Percentiles rank a stretch among this genome's conserved stretches.
Evolutionary conservation across 1,140 invertebrate species (phyloP).

Genomic region (Zaprionus camerounensis): DNA sequence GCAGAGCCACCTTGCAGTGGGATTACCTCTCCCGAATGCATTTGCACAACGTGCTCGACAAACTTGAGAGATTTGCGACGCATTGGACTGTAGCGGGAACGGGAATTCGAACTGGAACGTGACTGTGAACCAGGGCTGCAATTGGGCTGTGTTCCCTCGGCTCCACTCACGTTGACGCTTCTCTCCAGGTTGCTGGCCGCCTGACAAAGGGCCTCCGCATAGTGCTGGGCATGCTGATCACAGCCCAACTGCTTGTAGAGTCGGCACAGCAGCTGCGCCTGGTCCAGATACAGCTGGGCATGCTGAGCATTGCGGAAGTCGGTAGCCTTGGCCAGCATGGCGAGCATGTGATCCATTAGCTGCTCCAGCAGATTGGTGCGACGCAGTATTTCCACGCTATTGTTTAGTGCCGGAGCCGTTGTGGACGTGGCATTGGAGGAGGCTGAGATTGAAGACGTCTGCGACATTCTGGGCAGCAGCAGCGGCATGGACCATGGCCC

Average conservation of each 20-base stretch:
- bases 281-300: constrained; percentile 88
- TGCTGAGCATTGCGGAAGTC: constrained; percentile 85
- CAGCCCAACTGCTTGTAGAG: constrained; percentile 87
- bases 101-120: not conserved
- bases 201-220: constrained; percentile 85
- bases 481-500: constrained; percentile 80
- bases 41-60: constrained; percentile 54
- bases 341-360: constrained; percentile 84
- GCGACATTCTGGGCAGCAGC: constrained; percentile 25
- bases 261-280: constrained; percentile 88
- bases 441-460: not conserved
- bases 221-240: constrained; percentile 85
- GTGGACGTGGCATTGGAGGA: constrained; percentile 18
- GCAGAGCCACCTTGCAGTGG: not conserved
- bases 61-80: constrained; percentile 53
- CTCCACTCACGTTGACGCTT: not conserved
- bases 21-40: constrained; percentile 40
- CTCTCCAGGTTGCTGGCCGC: constrained; percentile 62
- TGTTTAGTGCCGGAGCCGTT: constrained; percentile 52
- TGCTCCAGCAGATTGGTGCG: constrained; percentile 87
- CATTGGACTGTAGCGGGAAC: not conserved
- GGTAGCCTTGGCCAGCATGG: constrained; percentile 56
- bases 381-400: constrained; percentile 85
- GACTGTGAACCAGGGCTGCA: not conserved
- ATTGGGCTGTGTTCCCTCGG: not conserved